These are phyloP conservation scores for Ptychobarbus kaznakovi DNA, from an alignment of 2,797 vertebrate genomes.

Conservation along the genomic window DNA sequence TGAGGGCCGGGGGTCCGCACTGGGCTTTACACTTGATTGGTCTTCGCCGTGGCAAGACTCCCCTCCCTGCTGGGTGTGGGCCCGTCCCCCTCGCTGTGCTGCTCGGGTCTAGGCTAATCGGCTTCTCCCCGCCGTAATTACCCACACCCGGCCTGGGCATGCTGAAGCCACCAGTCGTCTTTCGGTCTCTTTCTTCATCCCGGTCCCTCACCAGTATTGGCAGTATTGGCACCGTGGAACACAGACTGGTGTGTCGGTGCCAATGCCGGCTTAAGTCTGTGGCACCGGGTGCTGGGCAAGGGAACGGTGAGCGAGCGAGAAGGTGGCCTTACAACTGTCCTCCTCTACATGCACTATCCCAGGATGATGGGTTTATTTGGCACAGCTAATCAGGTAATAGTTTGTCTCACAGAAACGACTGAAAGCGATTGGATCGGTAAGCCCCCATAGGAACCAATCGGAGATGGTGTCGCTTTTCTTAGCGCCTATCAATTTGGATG, in stretches of 20 bases:
- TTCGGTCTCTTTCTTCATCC: slow-evolving; percentile 67
- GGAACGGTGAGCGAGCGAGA: slow-evolving; percentile 6
- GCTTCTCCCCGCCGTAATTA: slow-evolving; percentile 93
- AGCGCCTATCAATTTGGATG: slow-evolving; percentile 4
- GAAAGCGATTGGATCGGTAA: not conserved
- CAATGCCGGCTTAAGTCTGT: slow-evolving; percentile 67
- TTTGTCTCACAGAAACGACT: slow-evolving; percentile 8
- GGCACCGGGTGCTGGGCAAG: slow-evolving; percentile 72
- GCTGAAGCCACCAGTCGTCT: slow-evolving; percentile 70
- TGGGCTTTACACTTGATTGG: slow-evolving; percentile 98
- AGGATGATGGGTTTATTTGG: slow-evolving; percentile 81
- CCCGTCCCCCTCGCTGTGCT: slow-evolving; percentile 87
- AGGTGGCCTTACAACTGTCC: slow-evolving; percentile 34
- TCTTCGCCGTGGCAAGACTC: slow-evolving; percentile 89
- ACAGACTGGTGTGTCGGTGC: slow-evolving; percentile 37
- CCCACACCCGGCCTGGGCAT: slow-evolving; percentile 75
- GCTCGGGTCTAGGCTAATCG: slow-evolving; percentile 89
- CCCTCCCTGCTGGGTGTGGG: slow-evolving; percentile 88
- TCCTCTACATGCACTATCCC: slow-evolving; percentile 59
- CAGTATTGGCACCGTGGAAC: slow-evolving; percentile 63
- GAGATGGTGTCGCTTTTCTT: not conserved
- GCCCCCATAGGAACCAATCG: slow-evolving; percentile 7
- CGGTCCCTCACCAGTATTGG: slow-evolving; percentile 67
- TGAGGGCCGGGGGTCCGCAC: slow-evolving; percentile 91
- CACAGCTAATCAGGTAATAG: slow-evolving; percentile 51